phyloP scores from a whole-genome alignment of 2,797 vertebrate species.

The Carduelis carduelis region DNA sequence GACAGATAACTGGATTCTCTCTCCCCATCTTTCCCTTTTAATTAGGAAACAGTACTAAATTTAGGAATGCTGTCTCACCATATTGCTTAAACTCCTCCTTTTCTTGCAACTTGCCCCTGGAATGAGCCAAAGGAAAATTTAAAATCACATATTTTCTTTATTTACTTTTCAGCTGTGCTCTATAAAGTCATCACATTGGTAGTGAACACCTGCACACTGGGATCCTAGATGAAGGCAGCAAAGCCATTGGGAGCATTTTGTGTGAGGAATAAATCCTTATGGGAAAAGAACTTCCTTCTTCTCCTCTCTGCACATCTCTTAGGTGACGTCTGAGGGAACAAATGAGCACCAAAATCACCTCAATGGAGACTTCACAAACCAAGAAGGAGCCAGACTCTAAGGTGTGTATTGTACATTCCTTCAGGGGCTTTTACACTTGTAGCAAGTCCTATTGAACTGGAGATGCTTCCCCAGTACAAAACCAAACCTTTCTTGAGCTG shows the following conservation, averaged over 20 bases:
- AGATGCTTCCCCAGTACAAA: neutral
- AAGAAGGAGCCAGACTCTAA: neutral
- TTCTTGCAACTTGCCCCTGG: neutral
- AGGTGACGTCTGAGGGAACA: neutral
- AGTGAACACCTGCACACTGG: neutral
- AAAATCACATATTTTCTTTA: neutral
- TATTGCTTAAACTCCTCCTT: neutral
- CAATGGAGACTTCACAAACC: neutral
- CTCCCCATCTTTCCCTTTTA: slow-evolving; percentile 12
- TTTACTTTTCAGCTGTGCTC: neutral
- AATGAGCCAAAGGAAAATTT: slow-evolving; percentile 1
- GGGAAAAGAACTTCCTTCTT: neutral
- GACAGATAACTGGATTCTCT: slow-evolving; percentile 54
- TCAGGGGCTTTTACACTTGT: neutral
- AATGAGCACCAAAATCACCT: neutral
- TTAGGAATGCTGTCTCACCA: neutral
- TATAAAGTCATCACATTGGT: neutral
- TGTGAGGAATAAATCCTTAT: neutral
- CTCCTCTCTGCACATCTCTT: neutral
- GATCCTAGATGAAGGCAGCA: neutral
- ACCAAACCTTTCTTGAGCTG: neutral
- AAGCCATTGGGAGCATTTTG: neutral
- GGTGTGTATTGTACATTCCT: neutral
- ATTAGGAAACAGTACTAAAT: neutral
- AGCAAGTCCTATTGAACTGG: neutral